Evolutionary conservation across 2,888 invertebrate genomes (phyloP).

Genomic region (Tachina grossa): DNA sequence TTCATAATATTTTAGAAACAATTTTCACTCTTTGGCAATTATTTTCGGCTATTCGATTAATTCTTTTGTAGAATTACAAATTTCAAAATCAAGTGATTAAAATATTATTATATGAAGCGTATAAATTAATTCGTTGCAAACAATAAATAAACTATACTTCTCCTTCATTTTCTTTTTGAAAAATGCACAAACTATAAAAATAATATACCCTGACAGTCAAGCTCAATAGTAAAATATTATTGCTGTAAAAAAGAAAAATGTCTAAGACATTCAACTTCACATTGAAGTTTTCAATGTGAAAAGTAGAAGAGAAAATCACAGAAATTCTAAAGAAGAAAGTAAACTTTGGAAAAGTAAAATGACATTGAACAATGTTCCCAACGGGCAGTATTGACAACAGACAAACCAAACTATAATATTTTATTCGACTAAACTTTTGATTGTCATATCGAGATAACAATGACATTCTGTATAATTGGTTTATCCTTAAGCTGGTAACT

Average conservation of each 20-base stretch:
- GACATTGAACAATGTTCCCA: constrained; percentile 49
- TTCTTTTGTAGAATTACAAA: too few species aligned
- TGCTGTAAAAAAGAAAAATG: constrained; percentile 55
- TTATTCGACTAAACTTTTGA: constrained; percentile 19
- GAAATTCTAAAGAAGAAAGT: constrained; percentile 8
- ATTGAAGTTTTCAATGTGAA: constrained; percentile 30
- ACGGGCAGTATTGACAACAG: constrained; percentile 49
- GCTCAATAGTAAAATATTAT: constrained; percentile 51
- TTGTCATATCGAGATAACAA: constrained; percentile 26
- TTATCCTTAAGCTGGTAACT: constrained; percentile 33
- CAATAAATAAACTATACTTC: background rate
- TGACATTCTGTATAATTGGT: constrained; percentile 48
- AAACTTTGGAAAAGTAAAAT: constrained; percentile 36
- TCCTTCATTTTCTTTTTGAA: background rate
- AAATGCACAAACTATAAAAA: background rate
- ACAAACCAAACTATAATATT: constrained; percentile 43
- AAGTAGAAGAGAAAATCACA: background rate
- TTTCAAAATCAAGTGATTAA: too few species aligned
- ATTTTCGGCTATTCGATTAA: too few species aligned
- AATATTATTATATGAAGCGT: background rate
- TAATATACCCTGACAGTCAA: constrained; percentile 12
- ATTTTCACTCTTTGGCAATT: too few species aligned
- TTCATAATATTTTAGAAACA: too few species aligned
- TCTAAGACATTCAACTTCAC: constrained; percentile 40
- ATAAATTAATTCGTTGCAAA: background rate